phyloP scores from a whole-genome alignment of 2,797 vertebrate species.

The Rhabdophis nuchalis region DNA sequence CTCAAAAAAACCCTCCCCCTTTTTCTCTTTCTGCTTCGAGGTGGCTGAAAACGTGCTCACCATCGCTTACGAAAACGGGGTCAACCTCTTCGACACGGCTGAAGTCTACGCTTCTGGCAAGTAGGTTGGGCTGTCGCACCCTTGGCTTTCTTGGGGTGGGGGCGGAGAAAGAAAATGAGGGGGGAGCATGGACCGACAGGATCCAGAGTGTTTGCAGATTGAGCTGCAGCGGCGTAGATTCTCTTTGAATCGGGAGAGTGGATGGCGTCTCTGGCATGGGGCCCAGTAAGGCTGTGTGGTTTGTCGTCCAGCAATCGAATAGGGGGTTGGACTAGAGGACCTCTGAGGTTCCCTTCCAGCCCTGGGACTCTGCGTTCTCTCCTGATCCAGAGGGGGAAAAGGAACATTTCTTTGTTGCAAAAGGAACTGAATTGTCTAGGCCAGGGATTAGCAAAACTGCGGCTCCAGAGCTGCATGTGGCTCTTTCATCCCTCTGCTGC shows the following conservation, averaged over 20 bases:
- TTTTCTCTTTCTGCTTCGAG: constrained; percentile 29
- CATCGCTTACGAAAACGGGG: constrained; percentile 67
- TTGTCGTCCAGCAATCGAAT: neutral
- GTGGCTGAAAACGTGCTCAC: constrained; percentile 68
- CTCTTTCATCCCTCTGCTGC: no score
- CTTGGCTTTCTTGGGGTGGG: neutral
- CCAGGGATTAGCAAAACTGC: no score
- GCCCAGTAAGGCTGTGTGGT: neutral
- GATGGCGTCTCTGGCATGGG: neutral
- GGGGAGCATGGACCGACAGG: neutral
- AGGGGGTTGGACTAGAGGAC: neutral
- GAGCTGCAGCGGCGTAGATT: neutral
- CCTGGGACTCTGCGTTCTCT: neutral
- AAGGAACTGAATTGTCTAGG: neutral
- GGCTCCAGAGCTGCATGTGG: no score
- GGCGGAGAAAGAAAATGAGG: neutral
- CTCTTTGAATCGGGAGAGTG: neutral
- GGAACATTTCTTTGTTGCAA: neutral
- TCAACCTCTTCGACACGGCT: constrained; percentile 70
- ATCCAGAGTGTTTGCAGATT: neutral
- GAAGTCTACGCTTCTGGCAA: constrained; percentile 70
- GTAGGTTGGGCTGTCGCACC: constrained; percentile 46
- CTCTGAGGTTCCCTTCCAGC: neutral
- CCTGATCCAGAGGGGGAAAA: neutral
- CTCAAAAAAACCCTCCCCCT: neutral